Evolutionary conservation across 2,113 vertebrate species (phyloP).

Genomic region (Zosterops pallidus): DNA sequence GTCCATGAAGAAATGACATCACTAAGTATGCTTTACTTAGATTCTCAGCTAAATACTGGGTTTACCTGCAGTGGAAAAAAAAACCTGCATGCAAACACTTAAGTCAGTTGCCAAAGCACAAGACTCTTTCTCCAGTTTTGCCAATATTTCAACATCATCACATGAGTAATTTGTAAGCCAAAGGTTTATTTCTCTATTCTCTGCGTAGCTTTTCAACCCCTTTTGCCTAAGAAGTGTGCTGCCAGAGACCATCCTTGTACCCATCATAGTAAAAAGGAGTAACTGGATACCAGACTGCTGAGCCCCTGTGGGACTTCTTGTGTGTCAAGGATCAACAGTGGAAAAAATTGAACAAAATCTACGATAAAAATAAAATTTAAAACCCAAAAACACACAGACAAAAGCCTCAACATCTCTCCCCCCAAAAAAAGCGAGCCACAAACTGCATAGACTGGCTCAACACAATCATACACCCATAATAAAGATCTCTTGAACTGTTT

Average conservation of each 20-base stretch:
- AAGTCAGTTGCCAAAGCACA: constrained; percentile 11
- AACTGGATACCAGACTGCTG: not conserved
- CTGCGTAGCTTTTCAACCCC: not conserved
- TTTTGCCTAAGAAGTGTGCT: not conserved
- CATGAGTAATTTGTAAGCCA: constrained; percentile 29
- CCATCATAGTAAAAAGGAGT: not conserved
- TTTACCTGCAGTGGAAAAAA: not conserved
- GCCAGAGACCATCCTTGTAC: not conserved
- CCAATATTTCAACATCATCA: constrained; percentile 40
- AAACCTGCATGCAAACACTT: not conserved
- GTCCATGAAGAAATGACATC: not conserved
- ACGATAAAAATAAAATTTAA: not conserved
- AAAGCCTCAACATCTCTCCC: accelerated
- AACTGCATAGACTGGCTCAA: not conserved
- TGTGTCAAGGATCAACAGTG: not conserved
- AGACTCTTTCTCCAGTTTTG: constrained; percentile 3
- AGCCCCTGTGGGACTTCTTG: not conserved
- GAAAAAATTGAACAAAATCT: not conserved
- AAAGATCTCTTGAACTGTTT: not conserved
- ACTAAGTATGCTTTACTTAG: not conserved
- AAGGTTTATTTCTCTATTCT: constrained; percentile 2
- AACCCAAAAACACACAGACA: not conserved
- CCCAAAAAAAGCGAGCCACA: not conserved
- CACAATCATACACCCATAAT: not conserved
- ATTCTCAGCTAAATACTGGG: not conserved